phyloP scores from a whole-genome alignment of 2,113 vertebrate species.

The Syrmaticus mikado region DNA sequence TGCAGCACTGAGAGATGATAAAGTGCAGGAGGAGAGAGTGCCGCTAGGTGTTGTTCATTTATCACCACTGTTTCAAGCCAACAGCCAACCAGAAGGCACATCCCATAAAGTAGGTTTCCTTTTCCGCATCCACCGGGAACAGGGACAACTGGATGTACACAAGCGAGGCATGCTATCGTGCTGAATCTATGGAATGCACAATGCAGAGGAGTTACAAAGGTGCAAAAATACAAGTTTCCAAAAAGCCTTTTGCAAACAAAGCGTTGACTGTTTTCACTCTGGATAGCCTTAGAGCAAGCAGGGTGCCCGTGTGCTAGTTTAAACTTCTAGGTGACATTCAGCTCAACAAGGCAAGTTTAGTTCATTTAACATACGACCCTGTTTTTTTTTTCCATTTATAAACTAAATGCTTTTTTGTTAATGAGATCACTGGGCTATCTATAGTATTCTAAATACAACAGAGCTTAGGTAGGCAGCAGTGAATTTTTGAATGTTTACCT shows the following conservation, averaged over 20 bases:
- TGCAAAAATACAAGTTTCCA: fast-evolving
- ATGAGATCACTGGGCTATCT: neutral
- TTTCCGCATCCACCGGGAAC: neutral
- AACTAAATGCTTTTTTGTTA: neutral
- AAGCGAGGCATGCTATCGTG: neutral
- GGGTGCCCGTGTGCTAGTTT: neutral
- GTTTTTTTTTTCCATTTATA: neutral
- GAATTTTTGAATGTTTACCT: neutral
- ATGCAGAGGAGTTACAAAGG: neutral
- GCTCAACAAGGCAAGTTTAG: neutral
- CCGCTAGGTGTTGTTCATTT: neutral
- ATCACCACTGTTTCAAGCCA: neutral
- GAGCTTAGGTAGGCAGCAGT: neutral
- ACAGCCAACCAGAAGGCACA: neutral
- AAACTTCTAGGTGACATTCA: neutral
- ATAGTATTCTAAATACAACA: neutral
- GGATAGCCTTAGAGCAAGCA: neutral
- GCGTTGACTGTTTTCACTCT: fast-evolving
- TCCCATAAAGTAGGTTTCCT: neutral
- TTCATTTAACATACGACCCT: neutral
- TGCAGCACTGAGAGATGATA: neutral
- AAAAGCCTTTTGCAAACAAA: neutral
- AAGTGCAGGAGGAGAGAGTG: neutral
- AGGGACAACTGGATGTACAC: neutral
- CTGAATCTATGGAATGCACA: neutral